phyloP scores from a whole-genome alignment of 2,888 invertebrate species.

The Barypeithes pellucidus region DNA sequence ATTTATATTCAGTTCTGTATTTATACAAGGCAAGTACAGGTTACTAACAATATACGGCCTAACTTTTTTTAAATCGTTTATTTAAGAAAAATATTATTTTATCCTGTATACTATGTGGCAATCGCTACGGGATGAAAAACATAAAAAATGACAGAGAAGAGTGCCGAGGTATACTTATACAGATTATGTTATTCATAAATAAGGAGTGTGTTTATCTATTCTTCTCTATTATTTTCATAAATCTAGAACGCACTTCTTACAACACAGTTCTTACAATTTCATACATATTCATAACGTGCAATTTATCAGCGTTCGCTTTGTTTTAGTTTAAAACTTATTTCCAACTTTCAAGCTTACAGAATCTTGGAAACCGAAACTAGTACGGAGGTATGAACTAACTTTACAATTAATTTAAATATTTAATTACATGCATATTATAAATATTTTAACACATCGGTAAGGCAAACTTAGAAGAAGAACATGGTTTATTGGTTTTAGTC shows the following conservation, averaged over 20 bases:
- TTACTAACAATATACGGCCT: no score
- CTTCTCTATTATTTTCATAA: background rate
- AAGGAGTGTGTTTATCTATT: background rate
- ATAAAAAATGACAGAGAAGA: no score
- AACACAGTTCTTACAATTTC: background rate
- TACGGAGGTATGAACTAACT: constrained; percentile 17
- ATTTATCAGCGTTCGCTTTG: constrained; percentile 39
- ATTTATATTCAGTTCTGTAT: no score
- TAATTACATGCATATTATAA: background rate
- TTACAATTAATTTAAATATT: constrained; percentile 8
- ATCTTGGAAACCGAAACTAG: constrained; percentile 18
- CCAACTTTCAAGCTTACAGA: constrained; percentile 41
- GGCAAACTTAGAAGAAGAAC: no score
- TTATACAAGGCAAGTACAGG: no score
- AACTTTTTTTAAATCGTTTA: no score
- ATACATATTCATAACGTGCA: constrained; percentile 47
- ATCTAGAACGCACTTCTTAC: constrained; percentile 8
- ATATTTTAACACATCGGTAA: background rate
- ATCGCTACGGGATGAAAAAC: no score
- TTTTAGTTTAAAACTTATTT: constrained; percentile 33
- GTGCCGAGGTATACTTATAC: no score
- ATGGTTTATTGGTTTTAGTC: background rate
- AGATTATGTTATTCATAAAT: no score
- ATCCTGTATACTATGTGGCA: no score
- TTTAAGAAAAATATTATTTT: no score